These are phyloP conservation scores for Dipus sagitta DNA, from an alignment of 2,797 vertebrate genomes.

Conservation along the genomic window DNA sequence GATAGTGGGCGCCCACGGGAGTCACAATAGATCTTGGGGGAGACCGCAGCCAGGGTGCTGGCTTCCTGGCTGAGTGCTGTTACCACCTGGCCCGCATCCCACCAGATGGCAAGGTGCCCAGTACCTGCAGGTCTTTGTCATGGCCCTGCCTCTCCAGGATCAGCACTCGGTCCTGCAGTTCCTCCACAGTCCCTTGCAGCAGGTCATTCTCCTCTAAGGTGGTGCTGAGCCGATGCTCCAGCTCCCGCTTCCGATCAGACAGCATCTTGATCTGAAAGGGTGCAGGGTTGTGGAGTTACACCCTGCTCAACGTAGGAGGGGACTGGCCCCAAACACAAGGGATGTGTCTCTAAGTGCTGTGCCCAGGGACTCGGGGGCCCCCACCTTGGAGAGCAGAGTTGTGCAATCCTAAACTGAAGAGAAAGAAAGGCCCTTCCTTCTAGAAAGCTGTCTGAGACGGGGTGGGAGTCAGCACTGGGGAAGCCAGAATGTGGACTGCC, in stretches of 20 bases:
- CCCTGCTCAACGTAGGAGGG: neutral
- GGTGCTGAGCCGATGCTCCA: slow-evolving; percentile 92
- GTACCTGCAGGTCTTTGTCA: slow-evolving; percentile 96
- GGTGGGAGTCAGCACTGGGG: slow-evolving; percentile 72
- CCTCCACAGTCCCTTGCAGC: slow-evolving; percentile 94
- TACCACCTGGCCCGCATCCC: neutral
- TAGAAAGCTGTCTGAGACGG: slow-evolving; percentile 61
- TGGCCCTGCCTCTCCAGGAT: slow-evolving; percentile 94
- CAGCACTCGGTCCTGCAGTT: slow-evolving; percentile 94
- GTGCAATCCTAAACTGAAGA: slow-evolving; percentile 45
- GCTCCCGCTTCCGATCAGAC: slow-evolving; percentile 95
- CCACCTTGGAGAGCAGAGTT: slow-evolving; percentile 38
- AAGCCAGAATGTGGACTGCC: slow-evolving; percentile 89
- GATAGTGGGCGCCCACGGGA: neutral
- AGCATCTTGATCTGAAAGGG: slow-evolving; percentile 95
- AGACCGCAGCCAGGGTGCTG: neutral
- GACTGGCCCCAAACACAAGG: neutral
- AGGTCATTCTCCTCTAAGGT: slow-evolving; percentile 96
- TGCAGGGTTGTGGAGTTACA: slow-evolving; percentile 37
- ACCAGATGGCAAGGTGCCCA: neutral
- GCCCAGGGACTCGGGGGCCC: neutral
- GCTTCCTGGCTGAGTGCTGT: neutral
- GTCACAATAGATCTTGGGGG: no score
- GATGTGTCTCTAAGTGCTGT: neutral
- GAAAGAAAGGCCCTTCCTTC: slow-evolving; percentile 60